phyloP scores from a whole-genome alignment of 2,797 vertebrate genomes.

The Sebastes oblongus region DNA sequence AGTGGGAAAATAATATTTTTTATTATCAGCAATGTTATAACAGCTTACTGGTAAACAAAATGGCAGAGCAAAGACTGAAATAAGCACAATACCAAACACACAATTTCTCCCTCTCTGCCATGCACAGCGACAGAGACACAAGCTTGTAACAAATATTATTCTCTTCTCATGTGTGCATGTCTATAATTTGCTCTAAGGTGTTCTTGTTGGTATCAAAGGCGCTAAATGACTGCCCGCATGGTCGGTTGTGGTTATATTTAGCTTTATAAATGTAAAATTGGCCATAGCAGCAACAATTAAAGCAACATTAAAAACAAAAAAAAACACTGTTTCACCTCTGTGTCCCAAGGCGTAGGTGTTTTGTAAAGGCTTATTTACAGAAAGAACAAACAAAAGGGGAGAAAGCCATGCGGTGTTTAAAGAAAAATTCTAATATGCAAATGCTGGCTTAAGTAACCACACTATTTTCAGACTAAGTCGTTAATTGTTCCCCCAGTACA shows the following conservation, averaged over 20 bases:
- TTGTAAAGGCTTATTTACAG: conserved; percentile 15
- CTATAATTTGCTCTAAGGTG: not conserved
- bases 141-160: not conserved
- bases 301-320: not conserved
- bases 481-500: not conserved
- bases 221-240: not conserved
- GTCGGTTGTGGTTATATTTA: not conserved
- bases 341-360: not conserved
- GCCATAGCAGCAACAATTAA: not conserved
- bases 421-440: conserved; percentile 10
- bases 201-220: not conserved
- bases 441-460: not conserved
- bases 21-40: too few species aligned
- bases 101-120: not conserved
- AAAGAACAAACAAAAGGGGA: not conserved
- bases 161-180: not conserved
- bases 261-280: not conserved
- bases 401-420: not conserved
- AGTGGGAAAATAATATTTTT: too few species aligned
- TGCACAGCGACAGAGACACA: not conserved
- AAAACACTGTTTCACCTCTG: not conserved
- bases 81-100: not conserved
- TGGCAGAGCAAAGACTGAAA: conserved; percentile 3
- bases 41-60: not conserved
- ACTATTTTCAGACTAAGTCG: not conserved